Evolutionary conservation across 2,113 vertebrate species (phyloP), one percentile per base, ranked within the genome.

Genomic region (Eupsittula cactorum): DNA sequence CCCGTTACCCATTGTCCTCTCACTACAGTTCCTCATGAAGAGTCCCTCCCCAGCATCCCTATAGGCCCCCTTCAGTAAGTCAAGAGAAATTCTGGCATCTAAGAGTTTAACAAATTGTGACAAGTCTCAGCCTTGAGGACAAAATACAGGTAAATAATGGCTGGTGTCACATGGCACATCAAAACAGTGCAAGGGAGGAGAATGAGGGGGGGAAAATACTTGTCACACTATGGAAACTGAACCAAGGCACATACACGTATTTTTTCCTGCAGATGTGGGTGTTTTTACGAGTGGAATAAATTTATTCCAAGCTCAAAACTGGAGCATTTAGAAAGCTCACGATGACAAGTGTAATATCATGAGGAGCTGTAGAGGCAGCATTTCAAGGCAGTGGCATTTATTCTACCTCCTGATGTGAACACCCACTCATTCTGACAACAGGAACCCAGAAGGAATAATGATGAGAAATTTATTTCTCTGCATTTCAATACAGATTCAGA

Each of bases 381-480:
- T 27, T 89, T 92, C 87, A 82, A 94, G 68, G 84, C 67, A 65
- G 65, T 9, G 76, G 57, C 78, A 63, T 80, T 95, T 91, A 79
- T 95, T 95, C 94, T 87, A 23, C 76, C 75, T 97, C 63, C 70
- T 97, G 94, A 96, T 0, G 0, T 55, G 76, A 91, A 96, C 94
- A 59, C 94, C 94, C 92, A 95, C 96, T 94, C 93, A 33, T 73
- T 86, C 71, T 93, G 78, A 91, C 95, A 94, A 76, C 59, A 87
- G 57, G 75, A 93, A 90, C 76, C 81, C 78, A 90, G 70, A 50
- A 78, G 82, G 84, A 92, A 93, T 62, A 85, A 82, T 3, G 28
- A 82, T 21, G 25, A 91, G 90, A 85, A 85, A 93, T 65, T 53
- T 77, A 67, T 85, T 96, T 93, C 59, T 73, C 75, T 73, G 78